phyloP scores from a whole-genome alignment of 2,888 invertebrate genomes.

The Eupithecia pulchellata region DNA sequence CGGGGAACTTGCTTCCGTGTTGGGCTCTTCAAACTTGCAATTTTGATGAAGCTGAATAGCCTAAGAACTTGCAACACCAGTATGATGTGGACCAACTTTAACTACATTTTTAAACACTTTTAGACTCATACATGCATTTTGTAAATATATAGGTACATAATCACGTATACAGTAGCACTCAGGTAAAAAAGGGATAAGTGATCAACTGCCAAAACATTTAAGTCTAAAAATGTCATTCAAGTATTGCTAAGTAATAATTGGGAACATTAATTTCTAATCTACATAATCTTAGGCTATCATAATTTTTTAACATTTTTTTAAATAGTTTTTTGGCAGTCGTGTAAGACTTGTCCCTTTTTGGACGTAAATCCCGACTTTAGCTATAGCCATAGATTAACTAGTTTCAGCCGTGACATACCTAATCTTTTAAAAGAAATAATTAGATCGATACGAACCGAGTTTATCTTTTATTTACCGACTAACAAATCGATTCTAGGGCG shows the following conservation, averaged over 20 bases:
- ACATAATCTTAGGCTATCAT: neutral
- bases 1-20: constrained; percentile 13
- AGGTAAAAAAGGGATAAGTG: neutral
- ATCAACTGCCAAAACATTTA: neutral
- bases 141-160: neutral
- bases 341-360: neutral
- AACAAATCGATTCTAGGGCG: constrained; percentile 37
- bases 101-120: neutral
- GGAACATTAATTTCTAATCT: neutral
- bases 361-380: neutral
- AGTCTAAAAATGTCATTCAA: neutral
- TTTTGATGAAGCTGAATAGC: constrained; percentile 27
- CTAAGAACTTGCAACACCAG: neutral
- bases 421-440: neutral
- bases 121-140: neutral
- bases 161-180: no score
- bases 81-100: neutral
- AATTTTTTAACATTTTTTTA: neutral
- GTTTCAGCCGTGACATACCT: neutral
- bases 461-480: constrained; percentile 34
- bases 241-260: neutral
- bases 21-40: constrained; percentile 25
- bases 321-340: neutral
- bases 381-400: neutral
- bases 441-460: neutral